Conservation (phyloP, 2,888 invertebrate species). For the Oxystoma pomonae region DNA sequence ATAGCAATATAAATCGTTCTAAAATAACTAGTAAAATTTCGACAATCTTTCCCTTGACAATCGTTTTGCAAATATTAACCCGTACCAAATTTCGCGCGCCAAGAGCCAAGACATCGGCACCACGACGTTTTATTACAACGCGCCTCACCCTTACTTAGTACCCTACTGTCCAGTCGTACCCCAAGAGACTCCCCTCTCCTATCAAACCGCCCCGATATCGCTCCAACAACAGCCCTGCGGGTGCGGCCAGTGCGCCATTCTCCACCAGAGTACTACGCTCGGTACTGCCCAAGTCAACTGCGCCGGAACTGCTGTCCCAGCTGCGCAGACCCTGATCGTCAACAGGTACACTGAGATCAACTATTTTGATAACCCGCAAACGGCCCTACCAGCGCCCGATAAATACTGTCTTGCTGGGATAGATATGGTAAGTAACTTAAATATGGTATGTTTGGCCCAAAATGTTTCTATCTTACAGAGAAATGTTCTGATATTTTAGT, state of each 20-base stretch:
- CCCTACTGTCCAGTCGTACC: constrained; percentile 47
- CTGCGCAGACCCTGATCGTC: constrained; percentile 46
- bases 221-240: constrained; percentile 50
- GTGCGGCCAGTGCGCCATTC: constrained; percentile 56
- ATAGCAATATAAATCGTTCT: too few relatives aligned
- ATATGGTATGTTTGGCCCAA: too few relatives aligned
- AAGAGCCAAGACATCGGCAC: constrained; percentile 28
- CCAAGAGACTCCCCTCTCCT: constrained; percentile 4
- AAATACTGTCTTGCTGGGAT: constrained; percentile 38
- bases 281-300: background rate
- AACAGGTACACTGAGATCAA: constrained; percentile 50
- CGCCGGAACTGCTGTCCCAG: too few relatives aligned
- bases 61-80: background rate
- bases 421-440: constrained; percentile 46
- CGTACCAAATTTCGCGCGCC: constrained; percentile 23
- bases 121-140: constrained; percentile 51
- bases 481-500: too few relatives aligned
- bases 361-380: constrained; percentile 46
- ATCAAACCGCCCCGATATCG: constrained; percentile 28
- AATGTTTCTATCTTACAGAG: too few relatives aligned
- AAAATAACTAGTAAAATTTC: background rate
- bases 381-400: constrained; percentile 35
- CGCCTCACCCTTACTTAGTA: constrained; percentile 49
- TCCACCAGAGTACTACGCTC: constrained; percentile 23
- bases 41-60: background rate